Percentiles rank a stretch among this genome's conserved stretches.
phyloP scores from a whole-genome alignment of 2,113 vertebrate species.

The Lontra canadensis region DNA sequence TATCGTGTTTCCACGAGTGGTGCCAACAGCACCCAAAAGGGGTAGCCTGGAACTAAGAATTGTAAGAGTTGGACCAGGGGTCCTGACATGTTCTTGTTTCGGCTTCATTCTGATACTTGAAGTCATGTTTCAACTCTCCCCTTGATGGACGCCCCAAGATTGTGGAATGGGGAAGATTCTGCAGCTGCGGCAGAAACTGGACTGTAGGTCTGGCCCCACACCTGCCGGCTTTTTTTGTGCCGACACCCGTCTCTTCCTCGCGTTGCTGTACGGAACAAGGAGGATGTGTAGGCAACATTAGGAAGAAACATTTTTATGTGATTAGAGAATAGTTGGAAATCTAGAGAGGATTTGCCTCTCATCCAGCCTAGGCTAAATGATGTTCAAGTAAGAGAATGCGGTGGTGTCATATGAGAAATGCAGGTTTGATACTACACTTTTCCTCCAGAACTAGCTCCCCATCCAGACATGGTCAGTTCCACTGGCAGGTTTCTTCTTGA shows the following conservation, averaged over 20 bases:
- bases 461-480: neutral
- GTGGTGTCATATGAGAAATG: neutral
- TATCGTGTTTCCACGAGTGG: neutral
- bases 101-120: neutral
- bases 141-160: neutral
- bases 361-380: neutral
- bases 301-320: neutral
- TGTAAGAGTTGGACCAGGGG: neutral
- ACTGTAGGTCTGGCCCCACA: neutral
- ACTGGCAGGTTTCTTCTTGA: neutral
- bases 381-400: neutral
- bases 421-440: neutral
- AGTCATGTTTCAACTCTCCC: neutral
- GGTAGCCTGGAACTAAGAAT: neutral
- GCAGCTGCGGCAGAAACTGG: neutral
- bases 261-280: neutral
- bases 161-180: neutral
- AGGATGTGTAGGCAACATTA: neutral
- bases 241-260: no score
- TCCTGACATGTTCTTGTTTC: neutral
- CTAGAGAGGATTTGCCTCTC: neutral
- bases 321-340: neutral
- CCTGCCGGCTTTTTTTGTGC: neutral
- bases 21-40: neutral
- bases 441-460: neutral